phyloP scores from a whole-genome alignment of 92 coral and sea anemone genomes.

The Parazoanthus darwini region DNA sequence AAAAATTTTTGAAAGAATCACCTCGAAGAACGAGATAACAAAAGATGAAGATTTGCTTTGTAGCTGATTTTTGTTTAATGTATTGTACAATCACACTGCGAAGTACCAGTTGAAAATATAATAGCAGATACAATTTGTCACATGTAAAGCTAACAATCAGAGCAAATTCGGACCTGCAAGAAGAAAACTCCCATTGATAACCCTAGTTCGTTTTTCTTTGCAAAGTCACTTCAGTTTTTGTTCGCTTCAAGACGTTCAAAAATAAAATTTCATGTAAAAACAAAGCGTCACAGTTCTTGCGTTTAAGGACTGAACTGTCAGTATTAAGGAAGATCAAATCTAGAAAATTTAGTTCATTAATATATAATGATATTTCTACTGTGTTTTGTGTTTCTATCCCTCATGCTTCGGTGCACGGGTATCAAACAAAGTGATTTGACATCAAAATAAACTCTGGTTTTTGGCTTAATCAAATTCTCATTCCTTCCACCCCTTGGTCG shows the following conservation, averaged over 20 bases:
- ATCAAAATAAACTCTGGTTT: constrained; percentile 2
- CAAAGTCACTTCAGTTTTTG: not conserved
- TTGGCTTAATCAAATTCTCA: not conserved
- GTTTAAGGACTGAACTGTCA: not conserved
- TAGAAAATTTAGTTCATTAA: constrained; percentile 34
- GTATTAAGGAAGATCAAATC: constrained; percentile 43
- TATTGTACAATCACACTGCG: constrained; percentile 15
- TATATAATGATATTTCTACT: constrained; percentile 21
- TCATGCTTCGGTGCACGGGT: not conserved
- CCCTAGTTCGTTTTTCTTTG: not conserved
- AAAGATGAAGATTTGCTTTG: constrained; percentile 27
- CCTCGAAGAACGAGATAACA: not conserved
- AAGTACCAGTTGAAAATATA: constrained; percentile 34
- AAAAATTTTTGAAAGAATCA: not conserved
- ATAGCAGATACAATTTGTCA: constrained; percentile 29
- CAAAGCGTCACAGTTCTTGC: not conserved
- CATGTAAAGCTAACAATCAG: constrained; percentile 30
- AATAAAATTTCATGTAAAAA: not conserved
- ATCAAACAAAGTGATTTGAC: not conserved
- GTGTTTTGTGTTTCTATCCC: not conserved
- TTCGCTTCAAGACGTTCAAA: not conserved
- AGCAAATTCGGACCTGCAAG: constrained; percentile 5
- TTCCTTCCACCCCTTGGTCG: not conserved
- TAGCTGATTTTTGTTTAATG: not conserved
- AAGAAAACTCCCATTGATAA: not conserved